Percentiles rank a stretch among this genome's conserved stretches.
Evolutionary conservation across 2,797 vertebrate species (phyloP).

Genomic region (Cetoscarus ocellatus): DNA sequence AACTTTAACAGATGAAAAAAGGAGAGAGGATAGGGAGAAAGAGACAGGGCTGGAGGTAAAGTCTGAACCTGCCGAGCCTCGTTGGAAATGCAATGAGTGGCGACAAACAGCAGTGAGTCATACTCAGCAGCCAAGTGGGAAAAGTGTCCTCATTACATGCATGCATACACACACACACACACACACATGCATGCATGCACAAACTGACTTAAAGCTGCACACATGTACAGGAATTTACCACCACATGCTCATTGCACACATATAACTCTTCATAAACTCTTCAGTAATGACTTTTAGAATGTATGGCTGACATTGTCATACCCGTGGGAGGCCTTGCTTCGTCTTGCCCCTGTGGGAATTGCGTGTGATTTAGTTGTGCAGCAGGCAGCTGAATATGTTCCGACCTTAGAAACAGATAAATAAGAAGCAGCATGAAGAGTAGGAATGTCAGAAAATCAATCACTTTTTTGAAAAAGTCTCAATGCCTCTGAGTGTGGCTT

Average conservation of each 20-base stretch:
- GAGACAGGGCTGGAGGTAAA: conserved; percentile 48
- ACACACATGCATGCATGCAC: background rate
- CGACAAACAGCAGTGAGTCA: conserved; percentile 64
- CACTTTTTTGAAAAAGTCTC: conserved; percentile 14
- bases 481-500: background rate
- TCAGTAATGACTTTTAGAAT: conserved; percentile 1
- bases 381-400: conserved; percentile 44
- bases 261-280: conserved; percentile 4
- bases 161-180: background rate
- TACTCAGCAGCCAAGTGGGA: conserved; percentile 52
- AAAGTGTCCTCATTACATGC: conserved; percentile 33
- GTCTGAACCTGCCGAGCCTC: conserved; percentile 61
- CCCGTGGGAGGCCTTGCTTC: conserved; percentile 43
- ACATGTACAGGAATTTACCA: conserved; percentile 3
- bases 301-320: conserved; percentile 10
- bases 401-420: conserved; percentile 36
- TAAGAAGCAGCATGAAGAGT: conserved; percentile 45
- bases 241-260: background rate
- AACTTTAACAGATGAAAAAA: conserved; percentile 4
- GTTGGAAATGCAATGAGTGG: conserved; percentile 67
- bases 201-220: background rate
- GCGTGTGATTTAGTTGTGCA: conserved; percentile 41
- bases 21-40: background rate
- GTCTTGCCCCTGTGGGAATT: conserved; percentile 39
- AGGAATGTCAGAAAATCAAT: conserved; percentile 34